Percentiles rank a stretch among this genome's conserved stretches.
Evolutionary conservation across 2,888 invertebrate genomes (phyloP).

Genomic region (Microplitis manilae): DNA sequence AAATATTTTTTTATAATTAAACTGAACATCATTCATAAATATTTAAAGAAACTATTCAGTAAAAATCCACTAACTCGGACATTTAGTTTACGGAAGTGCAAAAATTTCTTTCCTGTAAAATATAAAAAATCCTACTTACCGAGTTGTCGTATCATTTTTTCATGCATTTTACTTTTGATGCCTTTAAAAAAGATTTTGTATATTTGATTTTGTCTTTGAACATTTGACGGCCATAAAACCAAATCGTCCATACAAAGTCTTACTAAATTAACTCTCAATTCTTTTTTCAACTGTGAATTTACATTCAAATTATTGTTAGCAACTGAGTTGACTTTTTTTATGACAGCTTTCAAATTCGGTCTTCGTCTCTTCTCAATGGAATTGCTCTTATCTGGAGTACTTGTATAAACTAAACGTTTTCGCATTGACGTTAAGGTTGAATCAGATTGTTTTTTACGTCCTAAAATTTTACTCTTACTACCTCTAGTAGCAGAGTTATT

Average conservation of each 20-base stretch:
- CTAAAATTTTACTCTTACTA: not conserved
- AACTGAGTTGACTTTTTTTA: not conserved
- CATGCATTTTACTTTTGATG: too few relatives aligned
- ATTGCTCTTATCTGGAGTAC: not conserved
- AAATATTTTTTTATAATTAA: too few relatives aligned
- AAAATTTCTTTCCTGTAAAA: too few relatives aligned
- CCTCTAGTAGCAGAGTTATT: not conserved
- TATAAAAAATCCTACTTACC: too few relatives aligned
- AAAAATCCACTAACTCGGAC: too few relatives aligned
- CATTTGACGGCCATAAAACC: not conserved
- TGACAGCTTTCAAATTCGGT: not conserved
- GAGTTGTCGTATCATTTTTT: too few relatives aligned
- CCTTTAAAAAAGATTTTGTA: too few relatives aligned
- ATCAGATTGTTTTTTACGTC: too few relatives aligned
- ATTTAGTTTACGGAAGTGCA: too few relatives aligned
- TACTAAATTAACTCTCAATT: not conserved
- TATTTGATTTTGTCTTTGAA: not conserved
- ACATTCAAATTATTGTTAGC: not conserved
- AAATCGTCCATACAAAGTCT: not conserved
- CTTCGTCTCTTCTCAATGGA: not conserved
- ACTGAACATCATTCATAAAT: too few relatives aligned
- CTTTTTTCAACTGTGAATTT: not conserved
- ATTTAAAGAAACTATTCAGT: too few relatives aligned
- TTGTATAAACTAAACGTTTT: not conserved
- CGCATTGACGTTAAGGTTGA: not conserved